Evolutionary conservation across 2,888 invertebrate genomes (phyloP), one percentile per base, ranked within the genome.

Genomic region (Chymomyza amoena): DNA sequence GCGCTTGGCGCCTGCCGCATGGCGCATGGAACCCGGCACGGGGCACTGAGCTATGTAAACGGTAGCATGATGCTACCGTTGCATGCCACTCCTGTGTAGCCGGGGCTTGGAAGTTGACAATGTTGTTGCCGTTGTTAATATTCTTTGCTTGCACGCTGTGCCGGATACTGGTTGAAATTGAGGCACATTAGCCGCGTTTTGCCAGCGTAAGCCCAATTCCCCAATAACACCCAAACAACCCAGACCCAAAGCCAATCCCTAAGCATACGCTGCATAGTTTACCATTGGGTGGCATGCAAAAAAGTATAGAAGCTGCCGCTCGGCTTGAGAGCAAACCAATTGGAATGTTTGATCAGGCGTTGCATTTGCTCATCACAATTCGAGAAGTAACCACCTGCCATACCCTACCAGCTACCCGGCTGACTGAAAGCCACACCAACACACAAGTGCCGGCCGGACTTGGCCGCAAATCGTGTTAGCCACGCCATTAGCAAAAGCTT

Each of bases 401-500:
- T n/a, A n/a, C n/a, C 25, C 25, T 2, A 25, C 32, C 7, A 63
- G 52, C 51, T 15, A 28, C 61, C 15, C n/a, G 20, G 39, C 39
- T 4, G 61, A 39, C 39, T 45, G 61, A 39, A 20, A 20, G 16
- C 54, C 54, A 4, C 7, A 32, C 32, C 54, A 54, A n/a, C 20
- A 16, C 16, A 20, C 60, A 60, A 32, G 28, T 16, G 4, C 64
- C 66, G 52, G 60, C 68, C 73, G 72, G 75, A 72, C 60, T 74
- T 76, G 76, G 73, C 62, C 64, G 62, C 54, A 85, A 84, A 84
- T 84, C 84, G 81, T 87, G 79, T 84, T 84, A 84, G 83, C 77
- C 85, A 87, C 78, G 87, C 84, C 83, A 84, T 87, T 87, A 84
- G 84, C 87, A 87, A 87, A 78, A 84, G 87, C 83, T 79, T 74